Evolutionary conservation across 2,888 invertebrate genomes (phyloP).

Genomic region (Dermolepida albohirtum): DNA sequence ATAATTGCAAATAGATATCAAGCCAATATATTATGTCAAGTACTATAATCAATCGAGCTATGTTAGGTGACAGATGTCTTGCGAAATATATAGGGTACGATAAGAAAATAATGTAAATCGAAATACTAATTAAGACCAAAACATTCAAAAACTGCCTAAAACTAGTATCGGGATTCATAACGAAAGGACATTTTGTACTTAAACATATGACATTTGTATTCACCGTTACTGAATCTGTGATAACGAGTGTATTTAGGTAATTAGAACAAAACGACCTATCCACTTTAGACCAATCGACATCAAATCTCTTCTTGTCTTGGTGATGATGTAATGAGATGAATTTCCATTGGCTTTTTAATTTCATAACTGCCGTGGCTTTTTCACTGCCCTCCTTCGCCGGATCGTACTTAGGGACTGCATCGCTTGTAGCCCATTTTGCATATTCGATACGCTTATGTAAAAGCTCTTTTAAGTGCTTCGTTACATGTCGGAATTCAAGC

Average conservation of each 20-base stretch:
- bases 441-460: slow-evolving; percentile 26
- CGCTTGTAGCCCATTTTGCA: slow-evolving; percentile 39
- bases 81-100: slow-evolving; percentile 45
- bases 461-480: slow-evolving; percentile 4
- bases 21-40: slow-evolving; percentile 37
- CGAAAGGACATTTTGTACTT: slow-evolving; percentile 65
- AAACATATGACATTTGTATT: slow-evolving; percentile 57
- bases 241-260: slow-evolving; percentile 40
- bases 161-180: slow-evolving; percentile 65
- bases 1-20: slow-evolving; percentile 41
- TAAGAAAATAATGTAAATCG: slow-evolving; percentile 39
- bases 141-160: slow-evolving; percentile 54
- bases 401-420: slow-evolving; percentile 34
- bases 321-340: slow-evolving; percentile 12
- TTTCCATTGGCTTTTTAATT: slow-evolving; percentile 40
- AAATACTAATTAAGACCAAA: slow-evolving; percentile 12
- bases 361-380: slow-evolving; percentile 23
- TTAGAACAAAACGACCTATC: slow-evolving; percentile 39
- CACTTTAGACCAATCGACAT: slow-evolving; percentile 32
- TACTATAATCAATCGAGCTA: slow-evolving; percentile 12
- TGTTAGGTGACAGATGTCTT: neutral
- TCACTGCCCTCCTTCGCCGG: slow-evolving; percentile 11
- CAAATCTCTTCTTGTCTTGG: slow-evolving; percentile 15
- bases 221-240: slow-evolving; percentile 35
- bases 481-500: slow-evolving; percentile 19